Base-by-base conservation (phyloP, 2,797 vertebrate genomes). In the Cynopterus sphinx region DNA sequence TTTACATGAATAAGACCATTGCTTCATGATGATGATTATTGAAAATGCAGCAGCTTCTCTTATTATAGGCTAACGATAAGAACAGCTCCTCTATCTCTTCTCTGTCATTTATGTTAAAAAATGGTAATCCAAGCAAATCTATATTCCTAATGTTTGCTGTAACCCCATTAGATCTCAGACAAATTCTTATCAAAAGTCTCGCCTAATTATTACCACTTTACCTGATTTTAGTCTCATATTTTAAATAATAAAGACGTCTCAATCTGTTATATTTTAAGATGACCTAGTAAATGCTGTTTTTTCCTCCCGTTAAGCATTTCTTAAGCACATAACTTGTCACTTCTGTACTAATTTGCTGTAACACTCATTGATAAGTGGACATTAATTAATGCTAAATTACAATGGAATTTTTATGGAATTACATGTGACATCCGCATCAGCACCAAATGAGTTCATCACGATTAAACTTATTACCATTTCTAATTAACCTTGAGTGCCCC, bases 1-100 rank as follows among this genome's bases (percentile, higher is more conserved):
- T 98, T 98, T 97, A 98, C 96, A 97, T 98, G 96, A 98, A 98
- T 98, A 95, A 98, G 95, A 93, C 85, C 95, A 96, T 97, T 97
- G 95, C 96, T 98, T 85, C 92, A 28, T 97, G 96, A 98, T 97
- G 97, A 97, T 98, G 97, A 97, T 98, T 97, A 98, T 61, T 98
- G 97, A 98, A 98, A 98, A 97, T 98, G 97, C 97, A 97, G 92
- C 97, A 97, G 94, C 97, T 97, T 96, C 97, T 88, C 94, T 97
- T 97, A 94, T 98, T 98, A 98, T 79, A 97, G 96, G 68, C 49
- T 74, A 97, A 91, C 97, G 98, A 97, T 97, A 98, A 98, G 97
- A 97, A 89, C 49, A 91, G 93, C 89, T 95, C 95, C 8, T 95
- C 95, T 6, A 36, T 91, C 51, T 97, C 94, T 92, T 95, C 74